Percentiles rank a stretch among this genome's conserved stretches.
Evolutionary conservation across 2,797 vertebrate species (phyloP).

Genomic region (Takifugu rubripes): DNA sequence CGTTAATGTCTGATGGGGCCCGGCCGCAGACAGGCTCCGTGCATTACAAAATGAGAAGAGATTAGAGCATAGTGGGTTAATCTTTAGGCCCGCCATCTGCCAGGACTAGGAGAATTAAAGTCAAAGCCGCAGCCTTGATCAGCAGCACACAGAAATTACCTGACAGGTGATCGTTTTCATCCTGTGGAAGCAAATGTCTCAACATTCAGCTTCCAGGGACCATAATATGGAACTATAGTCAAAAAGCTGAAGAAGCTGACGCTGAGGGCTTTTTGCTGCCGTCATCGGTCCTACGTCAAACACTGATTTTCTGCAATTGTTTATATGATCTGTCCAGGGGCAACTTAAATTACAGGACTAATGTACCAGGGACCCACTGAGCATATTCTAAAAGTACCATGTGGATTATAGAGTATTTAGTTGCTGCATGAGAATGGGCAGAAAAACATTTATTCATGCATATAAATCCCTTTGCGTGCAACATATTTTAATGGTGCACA

Average conservation of each 20-base stretch:
- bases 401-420: conserved; percentile 49
- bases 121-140: conserved; percentile 61
- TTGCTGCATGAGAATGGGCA: conserved; percentile 39
- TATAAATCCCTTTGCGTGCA: conserved; percentile 50
- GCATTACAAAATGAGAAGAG: conserved; percentile 77
- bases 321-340: not conserved
- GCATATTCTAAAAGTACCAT: conserved; percentile 14
- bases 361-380: not conserved
- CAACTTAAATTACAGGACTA: conserved; percentile 4
- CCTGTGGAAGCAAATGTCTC: not conserved
- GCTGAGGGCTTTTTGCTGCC: not conserved
- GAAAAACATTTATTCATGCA: conserved; percentile 44
- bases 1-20: conserved; percentile 31
- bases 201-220: not conserved
- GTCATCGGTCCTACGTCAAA: conserved; percentile 9
- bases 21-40: conserved; percentile 59
- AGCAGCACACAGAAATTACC: conserved; percentile 46
- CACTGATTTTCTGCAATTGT: not conserved
- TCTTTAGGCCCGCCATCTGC: conserved; percentile 81
- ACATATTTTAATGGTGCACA: conserved; percentile 29
- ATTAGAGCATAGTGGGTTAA: conserved; percentile 81
- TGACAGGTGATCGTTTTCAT: conserved; percentile 47
- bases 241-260: not conserved
- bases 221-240: no score
- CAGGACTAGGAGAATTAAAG: conserved; percentile 69